A percentile compares a stretch with the other conserved stretches of the same genome.
phyloP scores from a whole-genome alignment of 2,888 invertebrate species.

The Sinodicranocentrus sp. region DNA sequence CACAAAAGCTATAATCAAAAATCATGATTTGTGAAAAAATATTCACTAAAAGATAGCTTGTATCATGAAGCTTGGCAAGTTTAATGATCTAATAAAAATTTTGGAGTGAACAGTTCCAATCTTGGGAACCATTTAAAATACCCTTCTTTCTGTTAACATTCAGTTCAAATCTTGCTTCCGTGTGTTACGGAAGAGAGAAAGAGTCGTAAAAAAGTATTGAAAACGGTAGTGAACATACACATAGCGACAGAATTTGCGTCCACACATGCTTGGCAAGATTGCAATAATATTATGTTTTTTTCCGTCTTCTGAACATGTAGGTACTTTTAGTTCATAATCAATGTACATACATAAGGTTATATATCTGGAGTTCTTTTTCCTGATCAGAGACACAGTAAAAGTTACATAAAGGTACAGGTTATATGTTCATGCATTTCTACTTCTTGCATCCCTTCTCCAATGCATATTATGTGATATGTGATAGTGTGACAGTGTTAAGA shows the following conservation, averaged over 20 bases:
- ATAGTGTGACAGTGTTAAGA: background rate
- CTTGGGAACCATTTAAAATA: background rate
- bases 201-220: background rate
- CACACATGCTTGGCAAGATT: conserved; percentile 53
- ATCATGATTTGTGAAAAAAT: background rate
- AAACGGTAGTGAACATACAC: conserved; percentile 18
- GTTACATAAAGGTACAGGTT: background rate
- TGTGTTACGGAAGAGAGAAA: background rate
- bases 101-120: background rate
- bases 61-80: background rate
- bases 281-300: conserved; percentile 33
- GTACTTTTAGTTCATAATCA: too few relatives aligned
- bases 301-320: background rate
- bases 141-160: background rate
- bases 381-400: background rate
- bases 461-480: too few relatives aligned
- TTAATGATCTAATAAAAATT: background rate
- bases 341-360: too few relatives aligned
- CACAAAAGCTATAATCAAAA: too few relatives aligned
- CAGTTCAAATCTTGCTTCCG: background rate
- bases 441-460: background rate
- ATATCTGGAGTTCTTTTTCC: too few relatives aligned
- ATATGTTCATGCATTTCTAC: background rate
- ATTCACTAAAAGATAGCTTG: background rate
- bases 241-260: conserved; percentile 53